phyloP scores from a whole-genome alignment of 2,797 vertebrate species.

The Tangara arthus region DNA sequence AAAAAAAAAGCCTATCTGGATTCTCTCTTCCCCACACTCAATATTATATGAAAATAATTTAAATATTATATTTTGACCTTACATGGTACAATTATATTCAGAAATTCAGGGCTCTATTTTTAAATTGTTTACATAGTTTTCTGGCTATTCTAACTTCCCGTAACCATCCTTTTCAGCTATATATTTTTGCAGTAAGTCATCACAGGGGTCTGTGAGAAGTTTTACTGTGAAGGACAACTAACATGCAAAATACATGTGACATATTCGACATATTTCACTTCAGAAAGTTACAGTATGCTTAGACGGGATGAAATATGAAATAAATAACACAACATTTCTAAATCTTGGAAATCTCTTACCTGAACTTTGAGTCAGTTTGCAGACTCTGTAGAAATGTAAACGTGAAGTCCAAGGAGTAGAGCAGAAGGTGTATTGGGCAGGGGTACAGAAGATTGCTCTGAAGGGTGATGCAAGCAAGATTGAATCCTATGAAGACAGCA shows the following conservation, averaged over 20 bases:
- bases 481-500: neutral
- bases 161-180: neutral
- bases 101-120: neutral
- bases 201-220: neutral
- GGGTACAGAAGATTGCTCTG: neutral
- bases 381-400: neutral
- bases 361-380: neutral
- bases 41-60: neutral
- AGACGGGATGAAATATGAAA: neutral
- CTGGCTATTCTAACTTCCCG: neutral
- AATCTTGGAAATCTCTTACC: neutral
- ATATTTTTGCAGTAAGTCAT: neutral
- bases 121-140: neutral
- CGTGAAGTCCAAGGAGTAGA: neutral
- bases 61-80: neutral
- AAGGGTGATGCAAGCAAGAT: neutral
- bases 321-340: neutral
- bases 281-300: neutral
- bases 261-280: neutral
- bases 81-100: neutral
- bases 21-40: neutral
- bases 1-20: rapidly evolving
- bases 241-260: rapidly evolving
- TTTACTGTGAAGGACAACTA: neutral
- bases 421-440: neutral